Evolutionary conservation across 1,140 invertebrate genomes (phyloP).

Genomic region (Stegodyphus mimosarum): DNA sequence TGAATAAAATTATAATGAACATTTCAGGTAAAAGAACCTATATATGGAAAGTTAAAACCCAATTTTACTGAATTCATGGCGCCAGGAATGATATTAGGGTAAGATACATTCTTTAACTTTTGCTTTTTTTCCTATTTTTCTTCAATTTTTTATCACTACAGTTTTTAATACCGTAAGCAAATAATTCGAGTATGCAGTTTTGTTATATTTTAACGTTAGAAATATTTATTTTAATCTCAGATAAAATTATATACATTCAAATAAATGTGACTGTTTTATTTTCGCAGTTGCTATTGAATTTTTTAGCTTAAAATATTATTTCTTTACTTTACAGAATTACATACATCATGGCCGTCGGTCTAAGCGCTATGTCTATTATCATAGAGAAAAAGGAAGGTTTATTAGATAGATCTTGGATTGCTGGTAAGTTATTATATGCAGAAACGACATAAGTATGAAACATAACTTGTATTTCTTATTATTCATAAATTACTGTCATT

Average conservation of each 20-base stretch:
- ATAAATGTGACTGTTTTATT: neutral
- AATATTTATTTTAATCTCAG: no score
- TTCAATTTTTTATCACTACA: no score
- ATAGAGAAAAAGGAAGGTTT: slow-evolving; percentile 91
- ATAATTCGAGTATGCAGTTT: no score
- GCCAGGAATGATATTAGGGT: slow-evolving; percentile 93
- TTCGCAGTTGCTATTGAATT: neutral
- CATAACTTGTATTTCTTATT: neutral
- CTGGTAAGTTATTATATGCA: slow-evolving; percentile 71
- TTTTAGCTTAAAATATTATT: slow-evolving; percentile 77
- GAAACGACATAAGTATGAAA: neutral
- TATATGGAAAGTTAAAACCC: slow-evolving; percentile 87
- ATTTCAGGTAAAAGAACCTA: slow-evolving; percentile 75
- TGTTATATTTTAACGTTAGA: no score
- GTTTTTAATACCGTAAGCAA: no score
- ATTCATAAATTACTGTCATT: no score
- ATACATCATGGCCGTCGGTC: slow-evolving; percentile 94
- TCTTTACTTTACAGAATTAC: slow-evolving; percentile 80
- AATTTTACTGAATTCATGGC: slow-evolving; percentile 96
- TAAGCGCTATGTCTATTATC: slow-evolving; percentile 91
- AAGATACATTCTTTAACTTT: slow-evolving; percentile 66
- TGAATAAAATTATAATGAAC: no score
- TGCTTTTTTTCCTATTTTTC: neutral
- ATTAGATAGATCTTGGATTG: slow-evolving; percentile 89
- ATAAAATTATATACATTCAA: neutral